A percentile compares a stretch with the other conserved stretches of the same genome.
Evolutionary conservation across 2,888 invertebrate genomes (phyloP).

Genomic region (Nymphalis urticae): DNA sequence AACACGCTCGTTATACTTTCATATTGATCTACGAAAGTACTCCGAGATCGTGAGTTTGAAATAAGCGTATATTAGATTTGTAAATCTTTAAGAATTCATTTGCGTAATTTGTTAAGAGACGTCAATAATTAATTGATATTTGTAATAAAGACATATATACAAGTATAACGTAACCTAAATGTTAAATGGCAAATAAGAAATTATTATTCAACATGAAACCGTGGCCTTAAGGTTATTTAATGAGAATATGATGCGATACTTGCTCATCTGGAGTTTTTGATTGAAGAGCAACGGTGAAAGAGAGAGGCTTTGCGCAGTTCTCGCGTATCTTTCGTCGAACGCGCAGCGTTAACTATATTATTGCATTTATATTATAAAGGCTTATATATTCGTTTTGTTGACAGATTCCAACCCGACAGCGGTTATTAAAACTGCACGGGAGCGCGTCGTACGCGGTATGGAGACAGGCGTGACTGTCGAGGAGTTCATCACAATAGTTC

Average conservation of each 20-base stretch:
- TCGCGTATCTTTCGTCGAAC: slow-evolving; percentile 56
- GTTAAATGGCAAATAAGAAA: neutral
- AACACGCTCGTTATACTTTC: slow-evolving; percentile 78
- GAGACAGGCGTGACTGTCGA: slow-evolving; percentile 73
- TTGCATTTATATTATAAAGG: slow-evolving; percentile 66
- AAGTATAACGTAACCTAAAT: neutral
- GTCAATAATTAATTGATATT: neutral
- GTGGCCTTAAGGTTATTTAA: neutral
- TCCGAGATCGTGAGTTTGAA: slow-evolving; percentile 35
- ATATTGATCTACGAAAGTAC: slow-evolving; percentile 74
- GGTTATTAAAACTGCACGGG: slow-evolving; percentile 53
- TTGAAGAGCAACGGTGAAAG: slow-evolving; percentile 67
- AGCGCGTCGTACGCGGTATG: slow-evolving; percentile 71
- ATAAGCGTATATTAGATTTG: slow-evolving; percentile 16
- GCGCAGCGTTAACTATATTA: slow-evolving; percentile 49
- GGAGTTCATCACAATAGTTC: slow-evolving; percentile 83
- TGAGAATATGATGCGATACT: slow-evolving; percentile 1
- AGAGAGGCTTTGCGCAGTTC: slow-evolving; percentile 66
- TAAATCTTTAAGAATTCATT: neutral
- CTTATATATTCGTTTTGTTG: slow-evolving; percentile 64
- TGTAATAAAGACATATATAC: neutral
- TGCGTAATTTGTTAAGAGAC: neutral
- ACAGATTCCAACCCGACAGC: slow-evolving; percentile 66
- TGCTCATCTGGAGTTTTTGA: neutral
- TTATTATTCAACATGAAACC: neutral